Conservation (phyloP, 2,113 vertebrate species). For the Tilapia sparmanii region DNA sequence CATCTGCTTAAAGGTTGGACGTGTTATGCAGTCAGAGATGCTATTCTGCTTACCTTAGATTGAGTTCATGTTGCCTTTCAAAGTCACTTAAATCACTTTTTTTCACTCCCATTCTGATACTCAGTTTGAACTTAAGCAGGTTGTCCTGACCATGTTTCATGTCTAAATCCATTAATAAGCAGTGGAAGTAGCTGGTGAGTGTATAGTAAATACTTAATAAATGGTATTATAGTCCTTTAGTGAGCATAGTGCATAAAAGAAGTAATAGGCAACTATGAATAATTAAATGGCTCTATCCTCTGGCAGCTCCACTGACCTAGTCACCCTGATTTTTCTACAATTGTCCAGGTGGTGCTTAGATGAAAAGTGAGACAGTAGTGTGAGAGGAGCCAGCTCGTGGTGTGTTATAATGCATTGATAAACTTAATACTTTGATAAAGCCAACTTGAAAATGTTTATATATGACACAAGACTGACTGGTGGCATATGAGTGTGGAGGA, state of each 20-base stretch:
- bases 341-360: not conserved
- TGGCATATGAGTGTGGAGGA: not conserved
- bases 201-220: not conserved
- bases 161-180: not conserved
- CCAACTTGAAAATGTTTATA: not conserved
- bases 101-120: not conserved
- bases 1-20: not conserved
- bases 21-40: not conserved
- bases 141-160: not conserved
- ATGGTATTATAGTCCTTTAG: not conserved
- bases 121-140: not conserved
- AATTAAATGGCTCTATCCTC: not conserved
- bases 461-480: not conserved
- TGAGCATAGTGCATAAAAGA: not conserved
- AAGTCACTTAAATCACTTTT: not conserved
- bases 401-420: not conserved
- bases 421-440: not conserved
- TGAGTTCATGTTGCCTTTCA: not conserved
- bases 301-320: not conserved
- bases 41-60: not conserved
- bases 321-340: not conserved
- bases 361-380: not conserved
- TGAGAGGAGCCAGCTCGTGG: not conserved
- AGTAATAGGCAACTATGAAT: not conserved
- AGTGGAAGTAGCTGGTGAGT: not conserved